Conservation (phyloP, 2,113 vertebrate species). For the Peromyscus polionotus region DNA sequence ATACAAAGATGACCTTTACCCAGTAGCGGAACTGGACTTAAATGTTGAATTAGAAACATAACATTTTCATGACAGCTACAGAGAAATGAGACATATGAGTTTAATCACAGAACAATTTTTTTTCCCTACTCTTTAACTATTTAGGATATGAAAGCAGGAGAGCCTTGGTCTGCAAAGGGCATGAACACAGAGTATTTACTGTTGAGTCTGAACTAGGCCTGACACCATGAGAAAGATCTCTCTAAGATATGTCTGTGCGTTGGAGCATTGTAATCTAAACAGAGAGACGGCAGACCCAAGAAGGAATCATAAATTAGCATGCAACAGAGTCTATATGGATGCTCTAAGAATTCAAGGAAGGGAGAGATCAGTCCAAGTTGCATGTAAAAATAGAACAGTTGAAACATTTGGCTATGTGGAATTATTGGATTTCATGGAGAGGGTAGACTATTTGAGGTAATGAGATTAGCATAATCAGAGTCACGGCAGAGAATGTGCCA, state of each 20-base stretch:
- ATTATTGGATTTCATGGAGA: constrained; percentile 27
- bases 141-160: background rate
- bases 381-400: constrained; percentile 32
- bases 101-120: constrained; percentile 60
- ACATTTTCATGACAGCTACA: constrained; percentile 68
- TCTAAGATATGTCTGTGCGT: background rate
- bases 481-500: background rate
- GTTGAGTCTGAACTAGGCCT: background rate
- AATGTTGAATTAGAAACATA: constrained; percentile 64
- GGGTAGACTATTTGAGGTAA: background rate
- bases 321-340: background rate
- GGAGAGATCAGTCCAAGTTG: background rate
- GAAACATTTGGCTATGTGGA: background rate
- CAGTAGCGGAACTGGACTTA: constrained; percentile 22
- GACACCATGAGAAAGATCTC: background rate
- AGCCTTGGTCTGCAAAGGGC: background rate
- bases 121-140: constrained; percentile 52
- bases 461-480: constrained; percentile 30
- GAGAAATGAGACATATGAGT: constrained; percentile 65
- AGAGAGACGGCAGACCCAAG: background rate
- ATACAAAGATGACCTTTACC: constrained; percentile 60
- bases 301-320: constrained; percentile 28
- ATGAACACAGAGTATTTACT: background rate
- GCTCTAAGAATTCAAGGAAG: constrained; percentile 28
- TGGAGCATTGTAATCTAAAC: background rate